Percentiles rank a stretch among this genome's conserved stretches.
phyloP scores from a whole-genome alignment of 2,113 vertebrate genomes.

The Dissostichus mawsoni region DNA sequence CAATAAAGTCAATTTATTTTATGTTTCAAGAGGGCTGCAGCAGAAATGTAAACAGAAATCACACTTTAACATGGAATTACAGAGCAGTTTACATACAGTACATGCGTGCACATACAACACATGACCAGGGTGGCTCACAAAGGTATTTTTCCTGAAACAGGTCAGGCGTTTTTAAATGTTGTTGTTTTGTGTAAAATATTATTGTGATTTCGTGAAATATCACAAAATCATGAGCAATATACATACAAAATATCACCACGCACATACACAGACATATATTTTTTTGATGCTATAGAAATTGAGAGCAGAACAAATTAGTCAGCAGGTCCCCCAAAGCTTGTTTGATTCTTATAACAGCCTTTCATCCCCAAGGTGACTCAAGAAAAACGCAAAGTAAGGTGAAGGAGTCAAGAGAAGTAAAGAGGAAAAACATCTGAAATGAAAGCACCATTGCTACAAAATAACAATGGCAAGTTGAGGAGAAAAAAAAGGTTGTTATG shows the following conservation, averaged over 20 bases:
- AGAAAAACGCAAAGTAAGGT: not conserved
- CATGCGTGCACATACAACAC: no score
- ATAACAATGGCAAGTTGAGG: constrained; percentile 12
- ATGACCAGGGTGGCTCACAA: no score
- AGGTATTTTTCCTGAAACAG: no score
- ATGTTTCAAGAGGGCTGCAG: no score
- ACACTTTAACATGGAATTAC: no score
- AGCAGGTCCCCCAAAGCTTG: not conserved
- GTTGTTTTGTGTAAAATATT: no score
- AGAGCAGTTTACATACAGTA: no score
- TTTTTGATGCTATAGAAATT: not conserved
- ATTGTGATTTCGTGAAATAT: not conserved
- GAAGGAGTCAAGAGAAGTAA: constrained; percentile 10
- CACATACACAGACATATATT: not conserved
- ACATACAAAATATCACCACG: not conserved
- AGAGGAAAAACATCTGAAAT: constrained; percentile 6
- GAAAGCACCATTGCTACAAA: not conserved
- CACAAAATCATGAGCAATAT: constrained; percentile 8
- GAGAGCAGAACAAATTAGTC: not conserved
- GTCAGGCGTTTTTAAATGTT: no score
- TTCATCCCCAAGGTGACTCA: not conserved
- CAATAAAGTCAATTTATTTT: no score
- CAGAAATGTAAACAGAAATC: no score
- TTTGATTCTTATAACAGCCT: constrained; percentile 1
- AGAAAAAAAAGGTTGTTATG: not conserved